Conservation (phyloP, 2,113 vertebrate genomes). For the Cinclus mexicanus region DNA sequence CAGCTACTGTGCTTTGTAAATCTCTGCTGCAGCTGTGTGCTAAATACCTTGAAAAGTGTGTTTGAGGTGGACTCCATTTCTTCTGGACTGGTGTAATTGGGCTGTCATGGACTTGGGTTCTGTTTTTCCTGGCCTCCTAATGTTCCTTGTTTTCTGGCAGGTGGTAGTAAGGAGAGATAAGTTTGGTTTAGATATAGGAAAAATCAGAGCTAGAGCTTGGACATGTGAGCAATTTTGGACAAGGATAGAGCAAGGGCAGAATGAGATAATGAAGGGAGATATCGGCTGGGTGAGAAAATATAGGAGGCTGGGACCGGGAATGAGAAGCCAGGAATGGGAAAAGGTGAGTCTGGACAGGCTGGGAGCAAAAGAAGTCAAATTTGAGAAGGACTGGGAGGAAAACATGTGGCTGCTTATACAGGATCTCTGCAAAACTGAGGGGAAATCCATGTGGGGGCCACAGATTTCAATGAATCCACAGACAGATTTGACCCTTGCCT, state of each 20-base stretch:
- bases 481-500: neutral
- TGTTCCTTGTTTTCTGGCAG: neutral
- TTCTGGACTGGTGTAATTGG: neutral
- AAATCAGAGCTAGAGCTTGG: neutral
- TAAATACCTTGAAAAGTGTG: constrained; percentile 6
- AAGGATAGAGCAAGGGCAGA: neutral
- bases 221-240: neutral
- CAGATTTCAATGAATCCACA: neutral
- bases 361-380: neutral
- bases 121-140: neutral
- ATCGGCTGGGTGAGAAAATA: neutral
- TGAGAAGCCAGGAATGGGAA: neutral
- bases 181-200: neutral
- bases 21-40: neutral
- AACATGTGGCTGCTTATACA: rapidly evolving
- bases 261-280: neutral
- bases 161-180: neutral
- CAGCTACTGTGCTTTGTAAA: neutral
- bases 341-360: neutral
- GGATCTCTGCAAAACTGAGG: neutral
- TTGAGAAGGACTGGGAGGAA: neutral
- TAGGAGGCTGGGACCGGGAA: neutral
- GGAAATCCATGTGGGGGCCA: neutral
- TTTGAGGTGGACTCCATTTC: neutral
- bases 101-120: neutral